A percentile compares a stretch with the other conserved stretches of the same genome.
Conservation (phyloP, 2,888 invertebrate species). For the Campopleginae sp. region DNA sequence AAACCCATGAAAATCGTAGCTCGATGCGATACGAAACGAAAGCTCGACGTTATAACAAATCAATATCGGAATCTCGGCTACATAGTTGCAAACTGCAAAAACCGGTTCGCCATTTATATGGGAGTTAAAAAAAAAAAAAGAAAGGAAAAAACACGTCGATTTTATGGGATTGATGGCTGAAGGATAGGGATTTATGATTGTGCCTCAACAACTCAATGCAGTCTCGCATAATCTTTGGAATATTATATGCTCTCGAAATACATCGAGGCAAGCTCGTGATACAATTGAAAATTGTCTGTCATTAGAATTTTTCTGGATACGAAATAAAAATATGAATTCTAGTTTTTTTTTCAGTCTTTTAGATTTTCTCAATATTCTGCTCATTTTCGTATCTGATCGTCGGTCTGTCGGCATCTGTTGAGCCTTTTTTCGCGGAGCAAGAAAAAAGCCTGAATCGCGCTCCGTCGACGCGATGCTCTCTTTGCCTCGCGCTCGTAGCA, state of each 20-base stretch:
- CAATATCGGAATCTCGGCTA: not conserved
- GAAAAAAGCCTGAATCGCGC: constrained; percentile 51
- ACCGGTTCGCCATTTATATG: constrained; percentile 5
- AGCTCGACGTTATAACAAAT: not conserved
- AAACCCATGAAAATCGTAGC: not conserved
- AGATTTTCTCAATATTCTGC: not conserved
- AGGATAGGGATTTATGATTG: constrained; percentile 6
- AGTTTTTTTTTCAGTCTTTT: not conserved
- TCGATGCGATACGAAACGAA: not conserved
- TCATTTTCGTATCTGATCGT: too few species aligned
- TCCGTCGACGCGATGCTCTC: constrained; percentile 1
- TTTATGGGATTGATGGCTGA: constrained; percentile 10
- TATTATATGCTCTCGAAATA: not conserved
- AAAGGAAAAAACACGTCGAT: not conserved
- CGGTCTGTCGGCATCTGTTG: too few species aligned
- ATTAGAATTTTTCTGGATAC: not conserved
- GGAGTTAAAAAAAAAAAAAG: not conserved
- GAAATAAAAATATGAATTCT: not conserved
- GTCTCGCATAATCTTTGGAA: not conserved
- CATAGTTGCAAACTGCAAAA: constrained; percentile 3
- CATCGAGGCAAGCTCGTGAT: not conserved
- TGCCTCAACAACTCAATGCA: not conserved
- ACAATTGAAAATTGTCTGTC: not conserved
- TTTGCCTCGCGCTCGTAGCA: constrained; percentile 35
- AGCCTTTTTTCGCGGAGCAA: too few species aligned